phyloP scores from a whole-genome alignment of 1,140 invertebrate genomes.

The Zaprionus ghesquierei region DNA sequence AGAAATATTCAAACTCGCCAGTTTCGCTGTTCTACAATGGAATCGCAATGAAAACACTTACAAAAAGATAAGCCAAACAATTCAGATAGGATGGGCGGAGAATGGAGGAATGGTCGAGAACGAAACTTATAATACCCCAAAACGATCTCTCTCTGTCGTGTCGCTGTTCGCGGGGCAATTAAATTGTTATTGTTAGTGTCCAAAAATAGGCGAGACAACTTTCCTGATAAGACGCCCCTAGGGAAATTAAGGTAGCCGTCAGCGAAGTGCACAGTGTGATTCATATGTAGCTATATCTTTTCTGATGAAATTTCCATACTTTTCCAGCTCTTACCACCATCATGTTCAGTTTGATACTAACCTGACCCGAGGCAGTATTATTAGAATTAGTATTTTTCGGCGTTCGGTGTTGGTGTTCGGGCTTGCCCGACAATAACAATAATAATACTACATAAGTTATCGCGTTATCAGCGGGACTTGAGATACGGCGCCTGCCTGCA shows the following conservation, averaged over 20 bases:
- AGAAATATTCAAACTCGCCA: slow-evolving; percentile 72
- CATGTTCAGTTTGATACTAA: slow-evolving; percentile 61
- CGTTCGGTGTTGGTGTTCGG: neutral
- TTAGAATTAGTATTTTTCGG: no score
- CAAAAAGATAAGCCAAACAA: slow-evolving; percentile 8
- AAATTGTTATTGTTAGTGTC: slow-evolving; percentile 23
- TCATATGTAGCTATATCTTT: slow-evolving; percentile 9
- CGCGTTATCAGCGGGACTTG: slow-evolving; percentile 45
- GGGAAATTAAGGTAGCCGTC: neutral
- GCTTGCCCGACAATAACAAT: slow-evolving; percentile 19
- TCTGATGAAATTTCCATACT: neutral
- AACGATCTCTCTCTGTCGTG: neutral
- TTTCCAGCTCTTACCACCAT: slow-evolving; percentile 61
- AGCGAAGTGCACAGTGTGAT: slow-evolving; percentile 18
- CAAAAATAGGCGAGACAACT: slow-evolving; percentile 48
- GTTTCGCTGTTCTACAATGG: slow-evolving; percentile 71
- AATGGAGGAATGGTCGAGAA: neutral
- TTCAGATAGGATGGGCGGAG: neutral
- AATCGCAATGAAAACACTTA: slow-evolving; percentile 11
- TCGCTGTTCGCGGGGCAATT: slow-evolving; percentile 5
- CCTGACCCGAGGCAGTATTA: neutral
- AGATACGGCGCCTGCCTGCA: slow-evolving; percentile 26
- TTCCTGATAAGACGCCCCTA: slow-evolving; percentile 49
- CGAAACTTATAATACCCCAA: neutral
- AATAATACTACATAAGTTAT: slow-evolving; percentile 53